A percentile compares a stretch with the other conserved stretches of the same genome.
phyloP scores from a whole-genome alignment of 2,888 invertebrate genomes.

The Callinectes sapidus region DNA sequence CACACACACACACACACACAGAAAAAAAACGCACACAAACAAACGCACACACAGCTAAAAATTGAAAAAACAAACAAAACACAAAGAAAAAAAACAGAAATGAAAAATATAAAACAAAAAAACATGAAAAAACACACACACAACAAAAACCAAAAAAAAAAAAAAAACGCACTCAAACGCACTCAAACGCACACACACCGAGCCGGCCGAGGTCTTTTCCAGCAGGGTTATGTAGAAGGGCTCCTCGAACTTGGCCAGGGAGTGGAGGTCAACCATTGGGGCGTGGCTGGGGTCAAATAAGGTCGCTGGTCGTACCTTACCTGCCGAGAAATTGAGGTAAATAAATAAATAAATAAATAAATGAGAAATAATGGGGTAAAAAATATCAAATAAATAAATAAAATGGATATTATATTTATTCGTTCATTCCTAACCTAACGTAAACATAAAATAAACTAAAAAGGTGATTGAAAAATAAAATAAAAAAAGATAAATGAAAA shows the following conservation, averaged over 20 bases:
- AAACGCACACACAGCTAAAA: no score
- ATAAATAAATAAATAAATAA: neutral
- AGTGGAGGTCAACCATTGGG: constrained; percentile 92
- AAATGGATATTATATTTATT: no score
- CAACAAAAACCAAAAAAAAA: neutral
- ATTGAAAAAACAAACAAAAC: no score
- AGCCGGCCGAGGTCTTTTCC: constrained; percentile 78
- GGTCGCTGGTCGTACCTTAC: neutral
- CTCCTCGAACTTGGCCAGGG: constrained; percentile 91
- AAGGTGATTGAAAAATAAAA: no score
- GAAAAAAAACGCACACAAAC: neutral
- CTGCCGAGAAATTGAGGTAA: neutral
- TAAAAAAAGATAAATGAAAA: no score
- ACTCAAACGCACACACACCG: constrained; percentile 42
- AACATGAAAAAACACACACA: neutral
- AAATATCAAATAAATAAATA: neutral
- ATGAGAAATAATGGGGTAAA: neutral
- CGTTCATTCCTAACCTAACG: no score
- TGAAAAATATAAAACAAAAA: no score
- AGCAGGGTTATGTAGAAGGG: constrained; percentile 96
- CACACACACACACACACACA: neutral
- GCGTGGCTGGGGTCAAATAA: constrained; percentile 73
- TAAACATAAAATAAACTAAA: no score
- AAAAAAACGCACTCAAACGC: no score
- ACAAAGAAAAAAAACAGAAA: no score